A percentile compares a stretch with the other conserved stretches of the same genome.
phyloP scores from a whole-genome alignment of 2,888 invertebrate species.

The Melanchra persicariae region DNA sequence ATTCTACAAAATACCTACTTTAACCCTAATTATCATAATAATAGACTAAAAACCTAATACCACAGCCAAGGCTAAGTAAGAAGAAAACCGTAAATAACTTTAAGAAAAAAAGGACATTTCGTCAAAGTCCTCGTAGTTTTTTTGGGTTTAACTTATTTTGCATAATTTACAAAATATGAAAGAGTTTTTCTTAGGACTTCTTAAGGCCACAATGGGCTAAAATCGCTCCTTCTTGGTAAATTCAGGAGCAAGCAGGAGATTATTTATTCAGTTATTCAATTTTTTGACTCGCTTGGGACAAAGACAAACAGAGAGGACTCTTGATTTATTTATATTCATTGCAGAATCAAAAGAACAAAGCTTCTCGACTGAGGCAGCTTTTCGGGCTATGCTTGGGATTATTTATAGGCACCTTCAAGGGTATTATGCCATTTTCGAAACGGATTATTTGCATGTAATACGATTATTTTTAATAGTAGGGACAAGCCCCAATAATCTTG shows the following conservation, averaged over 20 bases:
- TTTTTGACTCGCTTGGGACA: slow-evolving; percentile 52
- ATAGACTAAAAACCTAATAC: slow-evolving; percentile 1
- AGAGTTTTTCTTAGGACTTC: slow-evolving; percentile 49
- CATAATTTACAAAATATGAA: slow-evolving; percentile 59
- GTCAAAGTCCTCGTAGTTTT: slow-evolving; percentile 49
- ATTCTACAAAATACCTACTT: slow-evolving; percentile 17
- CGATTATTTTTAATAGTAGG: not conserved
- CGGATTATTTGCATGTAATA: not conserved
- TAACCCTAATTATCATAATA: slow-evolving; percentile 1
- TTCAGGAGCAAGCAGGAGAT: slow-evolving; percentile 40
- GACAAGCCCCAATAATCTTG: not conserved
- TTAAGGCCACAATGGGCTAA: slow-evolving; percentile 44
- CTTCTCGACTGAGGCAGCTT: slow-evolving; percentile 16
- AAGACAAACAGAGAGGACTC: slow-evolving; percentile 32
- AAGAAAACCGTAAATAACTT: not conserved
- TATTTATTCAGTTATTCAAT: slow-evolving; percentile 63
- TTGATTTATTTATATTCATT: slow-evolving; percentile 64
- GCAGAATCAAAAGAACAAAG: slow-evolving; percentile 52
- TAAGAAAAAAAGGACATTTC: slow-evolving; percentile 32
- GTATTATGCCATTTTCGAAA: slow-evolving; percentile 2
- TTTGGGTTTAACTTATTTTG: slow-evolving; percentile 52
- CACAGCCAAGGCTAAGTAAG: slow-evolving; percentile 1
- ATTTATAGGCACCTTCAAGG: slow-evolving; percentile 14
- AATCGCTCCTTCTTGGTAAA: slow-evolving; percentile 42
- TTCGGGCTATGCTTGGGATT: slow-evolving; percentile 23